phyloP scores from a whole-genome alignment of 35 echinoderm and acorn worm species.

The Lytechinus pictus region DNA sequence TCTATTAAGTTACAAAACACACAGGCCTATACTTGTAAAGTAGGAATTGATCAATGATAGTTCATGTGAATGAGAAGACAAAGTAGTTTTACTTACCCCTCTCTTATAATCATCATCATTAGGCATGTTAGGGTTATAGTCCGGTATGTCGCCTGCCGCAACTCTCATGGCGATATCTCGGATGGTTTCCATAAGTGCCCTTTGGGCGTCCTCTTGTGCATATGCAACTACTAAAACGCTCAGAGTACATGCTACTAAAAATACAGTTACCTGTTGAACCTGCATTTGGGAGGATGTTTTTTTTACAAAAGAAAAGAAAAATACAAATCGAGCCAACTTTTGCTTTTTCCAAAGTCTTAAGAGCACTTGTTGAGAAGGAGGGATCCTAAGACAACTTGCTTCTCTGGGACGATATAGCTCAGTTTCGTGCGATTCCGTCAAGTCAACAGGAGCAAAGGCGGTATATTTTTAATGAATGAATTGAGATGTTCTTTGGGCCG shows the following conservation, averaged over 20 bases:
- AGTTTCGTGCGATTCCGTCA: background rate
- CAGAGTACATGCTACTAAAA: constrained; percentile 1
- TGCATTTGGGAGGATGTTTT: constrained; percentile 3
- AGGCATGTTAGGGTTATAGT: background rate
- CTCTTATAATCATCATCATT: background rate
- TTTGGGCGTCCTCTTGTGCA: background rate
- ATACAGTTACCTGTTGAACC: constrained; percentile 11
- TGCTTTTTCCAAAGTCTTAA: background rate
- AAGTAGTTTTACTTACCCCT: background rate
- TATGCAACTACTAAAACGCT: background rate
- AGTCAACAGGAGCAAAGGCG: background rate
- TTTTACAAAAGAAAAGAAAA: background rate
- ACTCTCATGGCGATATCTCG: background rate
- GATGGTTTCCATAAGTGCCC: background rate
- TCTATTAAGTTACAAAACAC: no score
- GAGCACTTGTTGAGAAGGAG: constrained; percentile 5
- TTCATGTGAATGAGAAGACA: background rate
- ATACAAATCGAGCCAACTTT: background rate
- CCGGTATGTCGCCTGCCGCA: background rate
- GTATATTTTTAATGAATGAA: background rate
- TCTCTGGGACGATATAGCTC: background rate
- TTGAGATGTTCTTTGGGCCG: background rate
- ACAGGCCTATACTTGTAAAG: no score
- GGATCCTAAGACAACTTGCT: background rate
- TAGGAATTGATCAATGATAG: no score